These are phyloP conservation scores for Reticulitermes lucifugus DNA, from an alignment of 2,888 invertebrate species.

Conservation along the genomic window DNA sequence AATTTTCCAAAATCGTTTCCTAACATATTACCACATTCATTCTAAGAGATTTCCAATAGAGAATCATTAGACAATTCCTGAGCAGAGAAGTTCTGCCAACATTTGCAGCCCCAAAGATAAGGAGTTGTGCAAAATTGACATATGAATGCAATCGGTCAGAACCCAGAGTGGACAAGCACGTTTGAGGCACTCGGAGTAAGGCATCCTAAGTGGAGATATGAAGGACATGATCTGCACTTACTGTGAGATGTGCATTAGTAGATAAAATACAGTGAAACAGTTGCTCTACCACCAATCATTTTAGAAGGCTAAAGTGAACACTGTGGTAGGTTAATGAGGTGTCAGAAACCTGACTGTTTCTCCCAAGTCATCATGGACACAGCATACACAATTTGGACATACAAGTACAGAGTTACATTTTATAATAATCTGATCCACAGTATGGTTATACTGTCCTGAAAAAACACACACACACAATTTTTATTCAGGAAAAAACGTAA, in stretches of 20 bases:
- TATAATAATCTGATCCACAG: background rate
- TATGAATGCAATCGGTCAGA: conserved; percentile 47
- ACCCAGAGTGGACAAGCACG: conserved; percentile 53
- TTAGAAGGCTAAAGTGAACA: conserved; percentile 52
- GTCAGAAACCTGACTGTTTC: conserved; percentile 42
- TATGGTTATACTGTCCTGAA: background rate
- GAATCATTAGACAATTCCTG: conserved; percentile 13
- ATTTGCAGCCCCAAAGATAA: conserved; percentile 47
- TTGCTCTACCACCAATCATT: conserved; percentile 41
- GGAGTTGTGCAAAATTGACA: conserved; percentile 50
- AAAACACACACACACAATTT: background rate
- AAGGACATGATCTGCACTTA: conserved; percentile 49
- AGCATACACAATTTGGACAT: background rate
- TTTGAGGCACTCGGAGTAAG: conserved; percentile 54
- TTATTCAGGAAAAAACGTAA: background rate
- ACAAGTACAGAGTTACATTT: conserved; percentile 15
- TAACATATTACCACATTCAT: background rate
- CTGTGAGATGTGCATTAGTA: conserved; percentile 49
- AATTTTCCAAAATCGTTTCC: background rate
- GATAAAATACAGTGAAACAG: conserved; percentile 46
- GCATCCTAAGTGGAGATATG: conserved; percentile 54
- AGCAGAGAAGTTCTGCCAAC: conserved; percentile 32
- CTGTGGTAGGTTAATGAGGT: conserved; percentile 46
- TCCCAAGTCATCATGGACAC: conserved; percentile 28
- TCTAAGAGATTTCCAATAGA: background rate